A percentile compares a stretch with the other conserved stretches of the same genome.
Conservation (phyloP, 1,140 invertebrate species). For the Drosophila watanabei region DNA sequence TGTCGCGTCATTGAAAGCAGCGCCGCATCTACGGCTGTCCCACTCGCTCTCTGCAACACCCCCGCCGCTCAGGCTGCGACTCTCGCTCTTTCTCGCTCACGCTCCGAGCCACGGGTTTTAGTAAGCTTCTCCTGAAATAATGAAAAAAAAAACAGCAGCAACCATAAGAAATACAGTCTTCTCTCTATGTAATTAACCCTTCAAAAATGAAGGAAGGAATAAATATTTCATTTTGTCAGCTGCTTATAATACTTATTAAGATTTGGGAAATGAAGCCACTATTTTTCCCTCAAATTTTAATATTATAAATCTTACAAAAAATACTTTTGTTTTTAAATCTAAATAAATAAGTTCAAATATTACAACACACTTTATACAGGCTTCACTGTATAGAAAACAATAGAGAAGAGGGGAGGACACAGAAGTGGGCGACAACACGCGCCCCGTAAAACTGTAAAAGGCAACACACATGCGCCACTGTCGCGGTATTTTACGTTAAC, state of each 20-base stretch:
- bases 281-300: too few relatives aligned
- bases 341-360: not conserved
- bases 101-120: slow-evolving; percentile 12
- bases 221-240: too few relatives aligned
- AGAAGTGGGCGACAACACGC: slow-evolving; percentile 21
- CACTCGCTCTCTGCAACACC: slow-evolving; percentile 8
- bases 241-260: too few relatives aligned
- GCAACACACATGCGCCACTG: slow-evolving; percentile 16
- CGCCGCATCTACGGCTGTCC: slow-evolving; percentile 55
- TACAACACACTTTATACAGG: not conserved
- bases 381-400: slow-evolving; percentile 14
- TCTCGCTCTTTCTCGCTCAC: slow-evolving; percentile 12
- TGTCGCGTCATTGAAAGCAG: slow-evolving; percentile 53
- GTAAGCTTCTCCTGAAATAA: slow-evolving; percentile 35
- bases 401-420: not conserved
- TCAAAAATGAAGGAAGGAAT: not conserved
- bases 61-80: slow-evolving; percentile 9
- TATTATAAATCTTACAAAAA: not conserved
- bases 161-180: not conserved
- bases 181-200: not conserved
- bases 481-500: slow-evolving; percentile 25
- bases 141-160: not conserved
- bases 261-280: too few relatives aligned
- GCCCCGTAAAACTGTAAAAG: slow-evolving; percentile 34
- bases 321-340: not conserved